A percentile compares a stretch with the other conserved stretches of the same genome.
Evolutionary conservation across 2,797 vertebrate genomes (phyloP).

Genomic region (Propithecus deckenii): DNA sequence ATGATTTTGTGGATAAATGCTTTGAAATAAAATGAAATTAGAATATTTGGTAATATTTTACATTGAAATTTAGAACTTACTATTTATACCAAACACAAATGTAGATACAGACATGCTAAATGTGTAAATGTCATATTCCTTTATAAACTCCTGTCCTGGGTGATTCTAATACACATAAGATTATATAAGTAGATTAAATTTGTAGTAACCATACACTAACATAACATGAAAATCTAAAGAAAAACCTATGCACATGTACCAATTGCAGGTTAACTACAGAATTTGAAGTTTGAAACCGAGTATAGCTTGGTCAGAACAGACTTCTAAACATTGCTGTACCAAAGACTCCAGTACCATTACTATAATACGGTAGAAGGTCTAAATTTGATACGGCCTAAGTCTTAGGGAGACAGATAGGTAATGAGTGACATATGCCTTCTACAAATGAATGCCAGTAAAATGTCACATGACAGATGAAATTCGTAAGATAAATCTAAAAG

Average conservation of each 20-base stretch:
- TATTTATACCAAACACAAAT: not conserved
- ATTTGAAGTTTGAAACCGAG: not conserved
- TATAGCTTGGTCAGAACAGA: not conserved
- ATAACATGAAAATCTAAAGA: not conserved
- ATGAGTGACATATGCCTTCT: not conserved
- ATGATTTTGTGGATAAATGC: not conserved
- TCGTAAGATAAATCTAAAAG: not conserved
- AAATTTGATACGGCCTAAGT: not conserved
- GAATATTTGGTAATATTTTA: not conserved
- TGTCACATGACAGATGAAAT: not conserved
- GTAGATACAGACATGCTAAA: not conserved
- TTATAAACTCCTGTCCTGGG: not conserved
- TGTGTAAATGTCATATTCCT: not conserved
- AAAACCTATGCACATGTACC: not conserved
- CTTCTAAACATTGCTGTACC: not conserved
- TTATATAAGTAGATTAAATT: not conserved
- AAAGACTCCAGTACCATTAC: not conserved
- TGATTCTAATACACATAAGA: not conserved
- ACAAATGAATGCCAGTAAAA: not conserved
- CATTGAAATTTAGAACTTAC: not conserved
- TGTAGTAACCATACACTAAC: not conserved
- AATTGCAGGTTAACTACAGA: not conserved
- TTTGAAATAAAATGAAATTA: not conserved
- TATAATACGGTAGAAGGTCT: not conserved
- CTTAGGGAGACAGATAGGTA: not conserved